Evolutionary conservation across 1,140 invertebrate genomes (phyloP).

Genomic region (Rhagoletis pomonella): DNA sequence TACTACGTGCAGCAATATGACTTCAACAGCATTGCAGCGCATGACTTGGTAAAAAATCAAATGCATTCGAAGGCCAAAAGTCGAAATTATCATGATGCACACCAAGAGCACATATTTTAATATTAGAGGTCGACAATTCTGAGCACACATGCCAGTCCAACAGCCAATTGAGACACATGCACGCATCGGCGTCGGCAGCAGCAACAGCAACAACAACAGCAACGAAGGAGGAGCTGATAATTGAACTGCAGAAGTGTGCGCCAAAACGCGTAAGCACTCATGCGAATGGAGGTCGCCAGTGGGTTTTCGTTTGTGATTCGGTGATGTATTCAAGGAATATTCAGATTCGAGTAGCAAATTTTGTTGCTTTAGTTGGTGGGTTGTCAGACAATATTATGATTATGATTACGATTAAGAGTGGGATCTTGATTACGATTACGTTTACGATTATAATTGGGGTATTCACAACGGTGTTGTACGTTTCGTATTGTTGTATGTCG

Average conservation of each 20-base stretch:
- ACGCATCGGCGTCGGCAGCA: no score
- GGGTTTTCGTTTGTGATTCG: not conserved
- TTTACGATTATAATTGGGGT: no score
- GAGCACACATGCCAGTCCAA: conserved; percentile 37
- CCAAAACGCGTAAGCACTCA: conserved; percentile 4
- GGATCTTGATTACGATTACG: no score
- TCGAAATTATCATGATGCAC: conserved; percentile 53
- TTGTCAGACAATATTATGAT: not conserved
- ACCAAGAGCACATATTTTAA: conserved; percentile 40
- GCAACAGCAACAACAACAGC: not conserved
- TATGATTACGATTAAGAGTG: no score
- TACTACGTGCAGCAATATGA: not conserved
- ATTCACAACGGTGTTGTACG: no score
- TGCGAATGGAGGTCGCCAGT: conserved; percentile 20
- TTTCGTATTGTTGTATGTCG: no score
- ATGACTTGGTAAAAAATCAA: not conserved
- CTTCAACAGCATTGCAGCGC: not conserved
- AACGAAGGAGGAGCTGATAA: not conserved
- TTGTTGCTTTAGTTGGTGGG: not conserved
- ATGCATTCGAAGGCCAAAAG: conserved; percentile 53
- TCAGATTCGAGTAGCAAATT: no score
- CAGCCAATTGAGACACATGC: conserved; percentile 30
- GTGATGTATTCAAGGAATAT: no score
- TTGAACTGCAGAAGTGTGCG: not conserved
- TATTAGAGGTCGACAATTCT: conserved; percentile 38